Evolutionary conservation across 2,113 vertebrate genomes (phyloP).

Genomic region (Acrocephalus arundinaceus): DNA sequence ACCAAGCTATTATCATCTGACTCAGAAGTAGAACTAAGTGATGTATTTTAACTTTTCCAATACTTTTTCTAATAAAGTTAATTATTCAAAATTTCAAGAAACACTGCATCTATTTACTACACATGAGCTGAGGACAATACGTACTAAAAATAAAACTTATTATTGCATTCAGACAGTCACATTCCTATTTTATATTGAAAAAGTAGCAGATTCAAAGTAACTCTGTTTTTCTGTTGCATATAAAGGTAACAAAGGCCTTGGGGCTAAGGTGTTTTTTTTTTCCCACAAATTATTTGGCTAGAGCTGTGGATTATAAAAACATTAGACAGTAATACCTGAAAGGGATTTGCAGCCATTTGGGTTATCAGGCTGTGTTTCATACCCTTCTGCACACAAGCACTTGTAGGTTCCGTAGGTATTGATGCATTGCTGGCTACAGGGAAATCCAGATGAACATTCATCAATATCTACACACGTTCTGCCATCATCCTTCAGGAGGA

Average conservation of each 20-base stretch:
- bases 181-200: not conserved
- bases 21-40: not conserved
- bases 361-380: constrained; percentile 86
- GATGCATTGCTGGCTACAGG: constrained; percentile 96
- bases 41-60: not conserved
- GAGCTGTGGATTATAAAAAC: not conserved
- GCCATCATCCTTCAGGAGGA: constrained; percentile 93
- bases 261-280: not conserved
- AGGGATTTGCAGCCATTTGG: constrained; percentile 90
- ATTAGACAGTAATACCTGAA: constrained; percentile 78
- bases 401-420: constrained; percentile 96
- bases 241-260: not conserved
- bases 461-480: constrained; percentile 94
- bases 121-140: not conserved
- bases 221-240: not conserved
- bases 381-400: constrained; percentile 92
- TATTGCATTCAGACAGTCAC: not conserved
- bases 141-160: not conserved
- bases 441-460: constrained; percentile 90
- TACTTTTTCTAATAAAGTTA: not conserved
- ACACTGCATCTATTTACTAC: not conserved
- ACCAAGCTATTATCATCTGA: not conserved
- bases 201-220: not conserved
- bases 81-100: not conserved
- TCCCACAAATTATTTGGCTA: not conserved